Conservation (phyloP, 2,797 vertebrate genomes). For the Ctenopoma kingsleyae region DNA sequence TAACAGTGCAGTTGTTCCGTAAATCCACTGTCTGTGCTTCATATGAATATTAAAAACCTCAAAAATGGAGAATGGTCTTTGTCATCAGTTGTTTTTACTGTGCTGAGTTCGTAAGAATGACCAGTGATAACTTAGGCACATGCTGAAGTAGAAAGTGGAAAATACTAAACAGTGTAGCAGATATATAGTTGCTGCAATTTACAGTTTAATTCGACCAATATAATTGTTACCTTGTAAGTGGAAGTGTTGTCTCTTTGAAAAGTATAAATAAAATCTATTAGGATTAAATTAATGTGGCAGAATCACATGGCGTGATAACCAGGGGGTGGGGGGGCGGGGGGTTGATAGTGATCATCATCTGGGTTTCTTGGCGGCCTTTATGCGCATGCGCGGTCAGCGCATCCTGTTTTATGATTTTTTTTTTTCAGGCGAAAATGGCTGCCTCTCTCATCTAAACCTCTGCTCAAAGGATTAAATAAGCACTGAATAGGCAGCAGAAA, state of each 20-base stretch:
- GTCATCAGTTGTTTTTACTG: conserved; percentile 15
- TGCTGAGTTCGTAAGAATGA: not conserved
- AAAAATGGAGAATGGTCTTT: conserved; percentile 32
- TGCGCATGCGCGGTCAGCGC: conserved; percentile 80
- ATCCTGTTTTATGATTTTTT: conserved; percentile 78
- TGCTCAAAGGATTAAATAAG: conserved; percentile 64
- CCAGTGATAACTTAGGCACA: not conserved
- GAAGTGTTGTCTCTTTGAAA: too few relatives aligned
- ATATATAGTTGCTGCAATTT: fast-evolving
- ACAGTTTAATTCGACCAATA: too few relatives aligned
- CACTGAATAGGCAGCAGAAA: conserved; percentile 44
- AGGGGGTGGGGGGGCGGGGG: too few relatives aligned
- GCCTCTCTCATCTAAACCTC: conserved; percentile 81
- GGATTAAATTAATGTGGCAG: not conserved
- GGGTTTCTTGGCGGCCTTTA: conserved; percentile 53
- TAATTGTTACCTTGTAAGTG: too few relatives aligned
- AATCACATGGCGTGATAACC: conserved; percentile 12
- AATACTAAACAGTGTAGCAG: not conserved
- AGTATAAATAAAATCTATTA: too few relatives aligned
- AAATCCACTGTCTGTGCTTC: conserved; percentile 71
- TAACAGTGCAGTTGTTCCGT: conserved; percentile 63
- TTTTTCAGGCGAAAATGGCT: conserved; percentile 86
- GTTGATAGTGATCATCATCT: too few relatives aligned
- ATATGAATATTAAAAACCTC: conserved; percentile 76
- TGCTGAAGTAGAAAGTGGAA: not conserved